These are phyloP conservation scores for Suncus etruscus DNA, from an alignment of 2,113 vertebrate genomes.

Conservation along the genomic window DNA sequence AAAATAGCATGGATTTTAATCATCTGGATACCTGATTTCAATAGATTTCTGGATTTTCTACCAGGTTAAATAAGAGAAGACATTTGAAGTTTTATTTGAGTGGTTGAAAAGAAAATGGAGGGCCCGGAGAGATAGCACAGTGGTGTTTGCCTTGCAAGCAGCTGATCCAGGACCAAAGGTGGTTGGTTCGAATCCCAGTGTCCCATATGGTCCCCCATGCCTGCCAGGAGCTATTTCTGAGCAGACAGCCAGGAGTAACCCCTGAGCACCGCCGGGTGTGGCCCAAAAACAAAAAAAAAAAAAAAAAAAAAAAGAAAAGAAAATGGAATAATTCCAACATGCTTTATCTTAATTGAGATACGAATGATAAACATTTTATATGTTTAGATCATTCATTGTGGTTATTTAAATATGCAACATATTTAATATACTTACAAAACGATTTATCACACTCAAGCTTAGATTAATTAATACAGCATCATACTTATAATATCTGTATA, in stretches of 20 bases:
- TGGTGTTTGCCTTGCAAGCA: too few species aligned
- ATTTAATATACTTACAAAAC: not conserved
- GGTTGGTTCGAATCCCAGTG: too few species aligned
- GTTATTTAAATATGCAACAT: not conserved
- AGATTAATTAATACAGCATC: slow-evolving; percentile 2
- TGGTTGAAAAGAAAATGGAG: too few species aligned
- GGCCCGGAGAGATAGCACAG: too few species aligned
- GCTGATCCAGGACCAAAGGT: too few species aligned
- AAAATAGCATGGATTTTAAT: slow-evolving; percentile 1
- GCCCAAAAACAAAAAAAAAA: too few species aligned
- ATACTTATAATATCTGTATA: not conserved
- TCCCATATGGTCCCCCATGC: too few species aligned
- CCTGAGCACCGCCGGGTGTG: too few species aligned
- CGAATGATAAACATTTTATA: not conserved
- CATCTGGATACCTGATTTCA: not conserved
- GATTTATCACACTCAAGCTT: not conserved
- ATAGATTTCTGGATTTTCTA: not conserved
- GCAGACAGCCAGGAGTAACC: too few species aligned
- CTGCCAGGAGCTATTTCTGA: too few species aligned
- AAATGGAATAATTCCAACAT: not conserved
- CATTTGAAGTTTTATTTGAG: slow-evolving; percentile 42
- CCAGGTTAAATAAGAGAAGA: not conserved
- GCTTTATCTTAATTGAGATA: not conserved
- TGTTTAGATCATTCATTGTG: not conserved
- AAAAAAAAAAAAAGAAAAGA: too few species aligned